Evolutionary conservation across 2,888 invertebrate species (phyloP).

Genomic region (Schizaphis graminum): DNA sequence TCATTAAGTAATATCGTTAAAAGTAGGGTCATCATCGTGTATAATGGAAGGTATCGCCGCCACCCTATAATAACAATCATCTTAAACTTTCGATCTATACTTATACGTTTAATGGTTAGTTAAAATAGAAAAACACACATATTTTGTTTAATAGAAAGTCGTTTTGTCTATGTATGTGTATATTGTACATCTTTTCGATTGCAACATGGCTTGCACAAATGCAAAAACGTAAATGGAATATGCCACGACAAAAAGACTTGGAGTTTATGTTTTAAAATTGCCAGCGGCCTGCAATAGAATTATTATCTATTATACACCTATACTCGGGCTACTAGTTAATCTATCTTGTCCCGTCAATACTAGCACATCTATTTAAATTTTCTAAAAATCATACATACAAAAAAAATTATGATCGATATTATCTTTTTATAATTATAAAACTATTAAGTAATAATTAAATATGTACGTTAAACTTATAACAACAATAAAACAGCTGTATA

Average conservation of each 20-base stretch:
- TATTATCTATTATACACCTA: background rate
- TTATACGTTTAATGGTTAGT: background rate
- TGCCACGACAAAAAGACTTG: background rate
- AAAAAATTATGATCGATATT: no score
- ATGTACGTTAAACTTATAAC: background rate
- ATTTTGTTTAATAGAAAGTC: background rate
- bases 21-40: background rate
- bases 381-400: no score
- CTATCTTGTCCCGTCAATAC: background rate
- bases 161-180: background rate
- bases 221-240: background rate
- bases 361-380: no score
- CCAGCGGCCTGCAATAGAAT: background rate
- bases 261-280: background rate
- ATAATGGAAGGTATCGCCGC: background rate
- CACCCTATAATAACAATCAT: background rate
- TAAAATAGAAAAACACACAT: background rate
- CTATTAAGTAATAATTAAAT: no score
- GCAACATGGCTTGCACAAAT: background rate
- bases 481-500: background rate
- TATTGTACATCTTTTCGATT: background rate
- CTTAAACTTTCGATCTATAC: background rate
- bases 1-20: background rate
- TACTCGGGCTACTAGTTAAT: background rate
- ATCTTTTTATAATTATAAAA: no score